Conservation (phyloP, 2,113 vertebrate species). For the Oophaga pumilio region DNA sequence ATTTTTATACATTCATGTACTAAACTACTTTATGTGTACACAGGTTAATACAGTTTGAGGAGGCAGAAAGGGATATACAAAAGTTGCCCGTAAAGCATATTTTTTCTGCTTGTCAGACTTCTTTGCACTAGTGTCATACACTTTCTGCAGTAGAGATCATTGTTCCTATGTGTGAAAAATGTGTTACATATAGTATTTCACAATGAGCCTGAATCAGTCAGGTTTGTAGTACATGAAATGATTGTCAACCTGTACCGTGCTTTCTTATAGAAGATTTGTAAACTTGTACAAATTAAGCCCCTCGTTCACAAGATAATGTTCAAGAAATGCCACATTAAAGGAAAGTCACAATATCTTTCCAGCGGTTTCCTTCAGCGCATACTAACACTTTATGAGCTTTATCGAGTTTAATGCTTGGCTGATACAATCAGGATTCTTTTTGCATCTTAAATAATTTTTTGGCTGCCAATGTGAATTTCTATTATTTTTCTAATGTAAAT, state of each 20-base stretch:
- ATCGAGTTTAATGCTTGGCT: background rate
- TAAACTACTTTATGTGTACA: background rate
- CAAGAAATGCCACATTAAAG: background rate
- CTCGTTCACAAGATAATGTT: background rate
- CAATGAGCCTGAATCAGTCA: background rate
- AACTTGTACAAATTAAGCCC: constrained; percentile 27
- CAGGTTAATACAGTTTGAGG: background rate
- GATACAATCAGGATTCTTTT: background rate
- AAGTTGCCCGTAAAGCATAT: background rate
- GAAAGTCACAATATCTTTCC: background rate
- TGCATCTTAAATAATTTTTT: background rate
- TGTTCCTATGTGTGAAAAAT: background rate
- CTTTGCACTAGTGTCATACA: background rate
- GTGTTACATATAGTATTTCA: background rate
- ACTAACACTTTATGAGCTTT: background rate
- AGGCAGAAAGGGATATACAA: background rate
- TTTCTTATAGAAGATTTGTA: constrained; percentile 30
- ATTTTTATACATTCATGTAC: background rate
- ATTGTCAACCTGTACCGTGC: background rate
- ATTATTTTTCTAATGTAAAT: background rate
- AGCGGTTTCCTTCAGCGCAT: background rate
- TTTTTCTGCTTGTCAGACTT: background rate
- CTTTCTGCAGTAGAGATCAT: background rate
- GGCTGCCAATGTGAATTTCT: background rate
- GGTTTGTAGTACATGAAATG: background rate